Evolutionary conservation across 2,797 vertebrate genomes (phyloP).

Genomic region (Poeciliopsis presidionis): DNA sequence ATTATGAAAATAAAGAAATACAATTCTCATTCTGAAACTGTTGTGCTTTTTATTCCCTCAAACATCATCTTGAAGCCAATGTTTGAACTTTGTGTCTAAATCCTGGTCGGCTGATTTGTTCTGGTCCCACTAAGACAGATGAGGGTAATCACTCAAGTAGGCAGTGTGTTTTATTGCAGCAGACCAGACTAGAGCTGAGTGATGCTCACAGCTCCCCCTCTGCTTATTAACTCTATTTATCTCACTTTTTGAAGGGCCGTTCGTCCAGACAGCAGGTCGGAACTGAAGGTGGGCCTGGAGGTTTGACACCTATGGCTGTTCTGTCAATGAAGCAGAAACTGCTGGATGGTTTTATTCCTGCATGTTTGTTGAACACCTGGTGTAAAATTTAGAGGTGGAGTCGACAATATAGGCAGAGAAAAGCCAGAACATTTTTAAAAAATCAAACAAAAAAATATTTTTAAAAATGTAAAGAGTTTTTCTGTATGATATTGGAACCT

Average conservation of each 20-base stretch:
- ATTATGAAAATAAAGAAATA: conserved; percentile 42
- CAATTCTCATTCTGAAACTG: neutral
- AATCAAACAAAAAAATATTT: too few relatives aligned
- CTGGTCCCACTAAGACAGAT: conserved; percentile 64
- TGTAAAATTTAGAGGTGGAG: neutral
- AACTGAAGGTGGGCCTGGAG: neutral
- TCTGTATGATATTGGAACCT: too few relatives aligned
- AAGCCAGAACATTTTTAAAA: neutral
- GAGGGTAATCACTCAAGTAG: conserved; percentile 73
- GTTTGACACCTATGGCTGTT: neutral
- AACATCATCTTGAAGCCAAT: neutral
- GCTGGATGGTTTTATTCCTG: neutral
- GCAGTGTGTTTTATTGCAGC: conserved; percentile 72
- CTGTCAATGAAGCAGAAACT: neutral
- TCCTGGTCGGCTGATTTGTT: conserved; percentile 6
- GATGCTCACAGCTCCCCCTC: conserved; percentile 47
- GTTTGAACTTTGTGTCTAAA: neutral
- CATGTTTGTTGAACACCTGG: neutral
- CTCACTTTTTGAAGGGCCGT: conserved; percentile 56
- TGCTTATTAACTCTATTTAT: conserved; percentile 75
- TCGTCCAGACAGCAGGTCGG: conserved; percentile 24
- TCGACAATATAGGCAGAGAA: too few relatives aligned
- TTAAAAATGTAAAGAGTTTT: too few relatives aligned
- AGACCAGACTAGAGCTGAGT: conserved; percentile 53
- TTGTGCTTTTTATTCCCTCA: conserved; percentile 3